Evolutionary conservation across 2,113 vertebrate genomes (phyloP).

Genomic region (Penelope pileata): DNA sequence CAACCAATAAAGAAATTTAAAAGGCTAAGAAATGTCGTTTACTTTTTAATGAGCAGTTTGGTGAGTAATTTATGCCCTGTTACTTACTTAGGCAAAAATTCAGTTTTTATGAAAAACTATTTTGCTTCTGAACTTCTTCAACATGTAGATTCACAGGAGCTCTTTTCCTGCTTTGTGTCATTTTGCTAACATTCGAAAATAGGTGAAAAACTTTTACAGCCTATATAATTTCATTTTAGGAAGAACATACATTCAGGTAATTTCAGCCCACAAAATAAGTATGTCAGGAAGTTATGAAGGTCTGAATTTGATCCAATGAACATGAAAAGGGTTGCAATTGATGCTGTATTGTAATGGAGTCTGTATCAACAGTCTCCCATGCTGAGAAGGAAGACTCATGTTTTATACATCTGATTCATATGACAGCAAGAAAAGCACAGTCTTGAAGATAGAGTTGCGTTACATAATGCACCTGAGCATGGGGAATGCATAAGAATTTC

Average conservation of each 20-base stretch:
- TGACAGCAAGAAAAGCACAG: not conserved
- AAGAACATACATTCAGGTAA: not conserved
- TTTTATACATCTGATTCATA: slow-evolving; percentile 34
- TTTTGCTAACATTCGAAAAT: not conserved
- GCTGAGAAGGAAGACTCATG: slow-evolving; percentile 32
- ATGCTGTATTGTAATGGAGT: slow-evolving; percentile 3
- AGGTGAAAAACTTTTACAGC: not conserved
- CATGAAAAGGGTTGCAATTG: not conserved
- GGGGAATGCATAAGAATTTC: not conserved
- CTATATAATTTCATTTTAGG: not conserved
- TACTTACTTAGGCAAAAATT: not conserved
- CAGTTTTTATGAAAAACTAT: not conserved
- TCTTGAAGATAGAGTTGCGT: not conserved
- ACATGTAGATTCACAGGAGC: not conserved
- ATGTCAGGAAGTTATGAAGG: not conserved
- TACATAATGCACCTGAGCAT: not conserved
- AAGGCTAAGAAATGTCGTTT: not conserved
- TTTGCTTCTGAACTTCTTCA: not conserved
- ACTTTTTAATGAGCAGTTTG: not conserved
- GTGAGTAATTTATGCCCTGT: not conserved
- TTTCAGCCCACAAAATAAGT: not conserved
- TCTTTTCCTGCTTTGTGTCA: not conserved
- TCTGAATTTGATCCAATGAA: slow-evolving; percentile 2
- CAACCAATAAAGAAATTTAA: not conserved
- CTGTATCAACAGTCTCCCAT: slow-evolving; percentile 15